These are phyloP conservation scores for Thysanoteuthis rhombus DNA, from an alignment of 2,888 invertebrate species.

Conservation along the genomic window DNA sequence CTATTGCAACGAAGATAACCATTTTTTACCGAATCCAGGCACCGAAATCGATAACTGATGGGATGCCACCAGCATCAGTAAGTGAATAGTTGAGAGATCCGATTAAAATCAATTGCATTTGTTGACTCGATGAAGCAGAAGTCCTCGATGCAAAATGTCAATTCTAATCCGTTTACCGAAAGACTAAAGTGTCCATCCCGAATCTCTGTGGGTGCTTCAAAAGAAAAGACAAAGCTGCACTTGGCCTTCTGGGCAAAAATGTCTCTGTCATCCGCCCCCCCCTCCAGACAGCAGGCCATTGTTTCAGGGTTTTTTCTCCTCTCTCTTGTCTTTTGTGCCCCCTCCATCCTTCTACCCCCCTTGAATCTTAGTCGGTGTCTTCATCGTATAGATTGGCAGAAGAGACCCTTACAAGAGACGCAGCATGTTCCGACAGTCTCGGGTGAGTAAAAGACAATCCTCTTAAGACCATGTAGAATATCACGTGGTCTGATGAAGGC, in stretches of 20 bases:
- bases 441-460: neutral
- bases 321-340: neutral
- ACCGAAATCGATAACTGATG: neutral
- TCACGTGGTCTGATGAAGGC: neutral
- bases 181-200: neutral
- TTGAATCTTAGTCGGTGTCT: neutral
- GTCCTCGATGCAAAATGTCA: slow-evolving; percentile 12
- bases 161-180: neutral
- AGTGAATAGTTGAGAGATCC: neutral
- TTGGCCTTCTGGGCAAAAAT: neutral
- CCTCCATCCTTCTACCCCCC: neutral
- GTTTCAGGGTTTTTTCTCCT: neutral
- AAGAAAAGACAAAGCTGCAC: neutral
- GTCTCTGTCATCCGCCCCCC: neutral
- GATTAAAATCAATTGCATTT: slow-evolving; percentile 12
- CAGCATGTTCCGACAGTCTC: neutral
- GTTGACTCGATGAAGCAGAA: neutral
- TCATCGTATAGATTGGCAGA: neutral
- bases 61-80: neutral
- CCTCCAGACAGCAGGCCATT: neutral
- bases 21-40: neutral
- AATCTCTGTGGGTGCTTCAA: neutral
- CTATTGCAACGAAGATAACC: no score
- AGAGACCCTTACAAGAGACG: neutral
- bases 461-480: neutral